Evolutionary conservation across 1,140 invertebrate species (phyloP).

Genomic region (Drosophila lini): DNA sequence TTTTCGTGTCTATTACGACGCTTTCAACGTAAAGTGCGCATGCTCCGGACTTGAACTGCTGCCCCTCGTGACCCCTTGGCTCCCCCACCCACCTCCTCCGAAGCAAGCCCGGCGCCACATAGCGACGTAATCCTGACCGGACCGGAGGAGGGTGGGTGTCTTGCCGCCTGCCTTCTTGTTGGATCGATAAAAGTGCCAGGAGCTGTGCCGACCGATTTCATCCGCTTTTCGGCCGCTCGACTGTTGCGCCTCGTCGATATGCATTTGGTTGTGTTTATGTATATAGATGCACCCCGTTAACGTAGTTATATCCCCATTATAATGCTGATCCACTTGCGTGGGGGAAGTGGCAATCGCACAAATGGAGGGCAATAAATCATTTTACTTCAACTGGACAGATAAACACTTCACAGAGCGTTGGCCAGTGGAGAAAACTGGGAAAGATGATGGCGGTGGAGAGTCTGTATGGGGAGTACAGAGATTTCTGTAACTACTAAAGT

Average conservation of each 20-base stretch:
- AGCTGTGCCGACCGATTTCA: slow-evolving; percentile 10
- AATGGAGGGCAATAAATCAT: slow-evolving; percentile 57
- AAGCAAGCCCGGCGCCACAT: slow-evolving; percentile 60
- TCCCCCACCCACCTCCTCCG: slow-evolving; percentile 3
- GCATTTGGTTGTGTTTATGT: slow-evolving; percentile 1
- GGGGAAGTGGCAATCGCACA: slow-evolving; percentile 58
- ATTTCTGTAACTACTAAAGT: not conserved
- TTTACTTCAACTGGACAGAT: slow-evolving; percentile 40
- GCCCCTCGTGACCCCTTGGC: slow-evolving; percentile 6
- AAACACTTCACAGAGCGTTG: slow-evolving; percentile 66
- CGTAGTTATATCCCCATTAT: slow-evolving; percentile 20
- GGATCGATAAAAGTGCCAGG: slow-evolving; percentile 72
- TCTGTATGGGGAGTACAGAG: not conserved
- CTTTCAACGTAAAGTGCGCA: slow-evolving; percentile 39
- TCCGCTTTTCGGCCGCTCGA: slow-evolving; percentile 15
- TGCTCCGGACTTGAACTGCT: slow-evolving; percentile 28
- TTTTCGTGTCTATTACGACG: slow-evolving; percentile 51
- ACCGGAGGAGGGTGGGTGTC: slow-evolving; percentile 2
- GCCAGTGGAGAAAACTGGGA: slow-evolving; percentile 12
- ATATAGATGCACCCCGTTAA: slow-evolving; percentile 5
- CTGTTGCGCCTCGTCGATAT: slow-evolving; percentile 39
- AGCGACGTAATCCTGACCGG: slow-evolving; percentile 72
- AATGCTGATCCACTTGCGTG: slow-evolving; percentile 45
- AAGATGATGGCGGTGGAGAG: not conserved
- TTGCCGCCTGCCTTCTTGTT: slow-evolving; percentile 45